Evolutionary conservation across 2,797 vertebrate species (phyloP), one percentile per base, ranked within the genome.

Genomic region (Myotis daubentonii): DNA sequence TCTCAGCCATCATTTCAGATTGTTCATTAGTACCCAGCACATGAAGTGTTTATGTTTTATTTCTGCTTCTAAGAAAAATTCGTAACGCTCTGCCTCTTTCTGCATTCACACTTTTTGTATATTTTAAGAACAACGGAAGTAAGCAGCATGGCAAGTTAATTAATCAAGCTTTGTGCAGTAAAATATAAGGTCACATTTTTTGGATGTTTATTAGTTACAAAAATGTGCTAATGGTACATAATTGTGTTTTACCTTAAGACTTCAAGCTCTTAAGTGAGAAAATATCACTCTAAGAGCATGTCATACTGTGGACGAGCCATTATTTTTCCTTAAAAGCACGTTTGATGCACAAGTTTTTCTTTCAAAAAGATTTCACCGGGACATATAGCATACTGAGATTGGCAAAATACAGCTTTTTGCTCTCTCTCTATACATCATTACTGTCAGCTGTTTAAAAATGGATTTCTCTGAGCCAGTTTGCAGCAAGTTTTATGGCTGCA

Each of bases 401-500:
- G 91, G 79, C 92, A 91, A 96, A 97, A 97, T 88, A 94, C 20
- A 57, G 95, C 93, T 96, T 88, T 94, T 94, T 98, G 93, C 86
- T 96, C 87, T 71, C 70, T 88, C 57, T 95, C 0, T 95, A 96
- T 94, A 94, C 70, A 94, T 98, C 96, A 98, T 97, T 96, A 96
- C 98, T 97, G 86, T 93, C 89, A 22, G 0, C 66, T 96, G 79
- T 96, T 97, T 97, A 97, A 97, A 98, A 98, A 94, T 5, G 0
- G 83, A 96, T 97, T 86, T 55, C 51, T 97, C 95, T 96, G 80
- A 95, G 57, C 81, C 84, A 55, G 81, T 93, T 16, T 5, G 78
- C 94, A 38, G 90, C 93, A 57, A n/a, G 75, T 96, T 98, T 98
- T 96, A 97, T 87, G 83, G 80, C 88, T 94, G 79, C 79, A 92